A percentile compares a stretch with the other conserved stretches of the same genome.
Evolutionary conservation across 2,888 invertebrate genomes (phyloP).

Genomic region (Eubasilissa splendida): DNA sequence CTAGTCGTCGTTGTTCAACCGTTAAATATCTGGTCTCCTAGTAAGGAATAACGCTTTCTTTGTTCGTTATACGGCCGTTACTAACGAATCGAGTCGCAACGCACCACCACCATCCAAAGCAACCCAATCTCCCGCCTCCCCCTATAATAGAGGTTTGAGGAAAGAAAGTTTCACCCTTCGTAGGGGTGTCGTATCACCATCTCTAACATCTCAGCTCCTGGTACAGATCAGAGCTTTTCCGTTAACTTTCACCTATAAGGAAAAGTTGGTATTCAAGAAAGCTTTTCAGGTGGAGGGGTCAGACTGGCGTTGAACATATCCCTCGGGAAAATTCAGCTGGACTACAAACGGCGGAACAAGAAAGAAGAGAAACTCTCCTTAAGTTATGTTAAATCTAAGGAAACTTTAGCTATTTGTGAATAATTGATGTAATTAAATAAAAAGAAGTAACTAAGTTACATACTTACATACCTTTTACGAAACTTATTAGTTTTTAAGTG

Average conservation of each 20-base stretch:
- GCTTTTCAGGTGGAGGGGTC: constrained; percentile 26
- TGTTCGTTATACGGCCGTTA: constrained; percentile 59
- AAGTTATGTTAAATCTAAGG: too few species aligned
- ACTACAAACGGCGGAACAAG: too few species aligned
- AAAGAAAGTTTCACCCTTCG: constrained; percentile 37
- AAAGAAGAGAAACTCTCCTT: too few species aligned
- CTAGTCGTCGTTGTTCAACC: constrained; percentile 54
- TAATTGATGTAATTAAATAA: too few species aligned
- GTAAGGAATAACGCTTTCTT: constrained; percentile 57
- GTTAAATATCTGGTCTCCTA: constrained; percentile 52
- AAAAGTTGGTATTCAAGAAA: constrained; percentile 49
- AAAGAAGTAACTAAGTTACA: too few species aligned
- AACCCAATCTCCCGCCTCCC: background rate
- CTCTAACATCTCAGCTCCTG: constrained; percentile 47
- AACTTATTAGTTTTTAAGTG: too few species aligned
- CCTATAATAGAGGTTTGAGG: background rate
- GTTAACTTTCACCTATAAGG: constrained; percentile 55
- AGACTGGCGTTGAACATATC: constrained; percentile 17
- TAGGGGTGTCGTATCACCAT: constrained; percentile 3
- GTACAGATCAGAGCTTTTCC: constrained; percentile 54
- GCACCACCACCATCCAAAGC: constrained; percentile 58
- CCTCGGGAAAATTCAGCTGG: constrained; percentile 38
- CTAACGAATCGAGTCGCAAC: constrained; percentile 58
- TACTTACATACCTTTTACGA: too few species aligned
- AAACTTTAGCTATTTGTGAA: too few species aligned